Conservation (phyloP, 2,113 vertebrate genomes). For the Mus pahari region DNA sequence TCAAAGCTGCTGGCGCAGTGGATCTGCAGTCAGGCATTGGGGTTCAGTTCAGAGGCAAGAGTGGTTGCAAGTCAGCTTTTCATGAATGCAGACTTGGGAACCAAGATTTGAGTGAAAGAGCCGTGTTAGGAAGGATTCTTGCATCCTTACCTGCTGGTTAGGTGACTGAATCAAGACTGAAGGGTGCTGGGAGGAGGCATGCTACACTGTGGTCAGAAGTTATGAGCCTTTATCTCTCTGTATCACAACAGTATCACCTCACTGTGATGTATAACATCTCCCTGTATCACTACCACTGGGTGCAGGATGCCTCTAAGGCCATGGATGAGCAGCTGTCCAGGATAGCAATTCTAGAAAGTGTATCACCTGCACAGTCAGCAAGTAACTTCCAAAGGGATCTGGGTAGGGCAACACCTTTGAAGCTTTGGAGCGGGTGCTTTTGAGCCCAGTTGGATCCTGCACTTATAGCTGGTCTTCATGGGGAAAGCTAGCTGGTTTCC, state of each 20-base stretch:
- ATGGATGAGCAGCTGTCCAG: background rate
- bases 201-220: background rate
- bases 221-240: background rate
- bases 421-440: background rate
- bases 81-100: background rate
- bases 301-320: background rate
- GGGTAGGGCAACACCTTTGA: background rate
- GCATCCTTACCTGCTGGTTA: rapidly evolving
- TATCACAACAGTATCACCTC: too few relatives aligned
- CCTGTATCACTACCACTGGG: too few relatives aligned
- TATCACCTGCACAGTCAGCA: too few relatives aligned
- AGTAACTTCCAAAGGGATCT: background rate
- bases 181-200: background rate
- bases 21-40: background rate
- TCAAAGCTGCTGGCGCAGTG: background rate
- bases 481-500: background rate
- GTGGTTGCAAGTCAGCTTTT: background rate
- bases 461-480: background rate
- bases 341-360: background rate
- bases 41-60: background rate
- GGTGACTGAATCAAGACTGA: background rate
- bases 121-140: background rate
- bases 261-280: too few relatives aligned
- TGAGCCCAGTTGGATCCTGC: background rate
- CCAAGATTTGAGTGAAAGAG: background rate